These are phyloP conservation scores for Nycteola revayana DNA, from an alignment of 2,888 invertebrate species.

Conservation along the genomic window DNA sequence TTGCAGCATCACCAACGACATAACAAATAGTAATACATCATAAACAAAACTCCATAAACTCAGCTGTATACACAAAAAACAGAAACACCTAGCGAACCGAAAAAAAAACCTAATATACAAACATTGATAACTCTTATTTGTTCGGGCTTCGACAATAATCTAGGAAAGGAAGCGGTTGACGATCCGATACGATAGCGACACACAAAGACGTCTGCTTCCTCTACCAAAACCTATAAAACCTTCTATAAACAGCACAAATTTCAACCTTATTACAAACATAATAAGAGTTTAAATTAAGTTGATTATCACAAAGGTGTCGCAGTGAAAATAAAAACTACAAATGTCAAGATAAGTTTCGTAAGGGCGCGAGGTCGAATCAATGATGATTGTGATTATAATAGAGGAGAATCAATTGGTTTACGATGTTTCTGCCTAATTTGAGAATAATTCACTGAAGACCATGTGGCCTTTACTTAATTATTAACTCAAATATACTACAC, in stretches of 20 bases:
- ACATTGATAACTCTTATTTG: conserved; percentile 72
- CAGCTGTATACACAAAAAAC: conserved; percentile 32
- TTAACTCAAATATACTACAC: too few relatives aligned
- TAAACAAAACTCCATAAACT: conserved; percentile 8
- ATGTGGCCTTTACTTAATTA: not conserved
- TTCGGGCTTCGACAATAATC: conserved; percentile 72
- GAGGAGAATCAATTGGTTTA: conserved; percentile 21
- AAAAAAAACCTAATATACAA: conserved; percentile 38
- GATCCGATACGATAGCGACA: conserved; percentile 73
- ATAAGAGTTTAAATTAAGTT: conserved; percentile 13
- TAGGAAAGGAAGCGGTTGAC: conserved; percentile 76
- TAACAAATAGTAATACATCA: too few relatives aligned
- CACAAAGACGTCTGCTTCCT: conserved; percentile 81
- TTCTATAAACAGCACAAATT: conserved; percentile 39
- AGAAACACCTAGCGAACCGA: conserved; percentile 22
- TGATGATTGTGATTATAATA: conserved; percentile 55
- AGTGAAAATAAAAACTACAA: conserved; percentile 78
- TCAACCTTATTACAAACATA: conserved; percentile 23
- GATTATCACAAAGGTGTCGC: conserved; percentile 60
- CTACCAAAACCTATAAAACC: conserved; percentile 59
- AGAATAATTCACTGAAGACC: conserved; percentile 36
- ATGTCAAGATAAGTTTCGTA: conserved; percentile 76
- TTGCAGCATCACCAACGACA: too few relatives aligned
- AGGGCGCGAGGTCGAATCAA: conserved; percentile 76
- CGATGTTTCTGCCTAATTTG: conserved; percentile 38